phyloP scores from a whole-genome alignment of 2,797 vertebrate genomes.

The Silurus lanzhouensis region DNA sequence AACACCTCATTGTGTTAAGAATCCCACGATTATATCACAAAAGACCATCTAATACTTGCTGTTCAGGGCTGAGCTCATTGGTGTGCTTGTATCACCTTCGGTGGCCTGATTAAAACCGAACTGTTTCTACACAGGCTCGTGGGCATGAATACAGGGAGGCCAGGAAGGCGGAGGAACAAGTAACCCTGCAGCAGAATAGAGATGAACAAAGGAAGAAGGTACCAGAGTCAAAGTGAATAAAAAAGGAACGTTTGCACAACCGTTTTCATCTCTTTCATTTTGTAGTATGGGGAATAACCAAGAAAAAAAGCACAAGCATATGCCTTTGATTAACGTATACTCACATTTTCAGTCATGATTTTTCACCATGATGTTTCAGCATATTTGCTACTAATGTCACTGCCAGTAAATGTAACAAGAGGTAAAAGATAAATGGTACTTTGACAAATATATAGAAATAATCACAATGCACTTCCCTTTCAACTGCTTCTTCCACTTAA shows the following conservation, averaged over 20 bases:
- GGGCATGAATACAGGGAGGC: constrained; percentile 59
- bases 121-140: constrained; percentile 60
- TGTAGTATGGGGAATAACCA: background rate
- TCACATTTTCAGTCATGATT: background rate
- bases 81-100: constrained; percentile 34
- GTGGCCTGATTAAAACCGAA: constrained; percentile 28
- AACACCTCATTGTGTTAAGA: constrained; percentile 43
- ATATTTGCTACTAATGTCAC: background rate
- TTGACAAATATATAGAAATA: background rate
- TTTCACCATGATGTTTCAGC: background rate
- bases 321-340: no score
- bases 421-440: background rate
- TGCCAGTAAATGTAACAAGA: background rate
- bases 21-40: constrained; percentile 40
- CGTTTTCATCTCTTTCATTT: constrained; percentile 13
- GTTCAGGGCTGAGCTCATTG: background rate
- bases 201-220: constrained; percentile 74
- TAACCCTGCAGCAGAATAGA: constrained; percentile 68
- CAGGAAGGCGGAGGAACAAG: constrained; percentile 64
- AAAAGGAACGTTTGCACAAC: background rate
- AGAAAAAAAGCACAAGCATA: background rate
- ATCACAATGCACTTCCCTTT: background rate
- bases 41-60: constrained; percentile 33
- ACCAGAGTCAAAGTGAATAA: constrained; percentile 24
- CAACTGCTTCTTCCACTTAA: background rate